Evolutionary conservation across 2,113 vertebrate species (phyloP), one percentile per base, ranked within the genome.

Genomic region (Parus major): DNA sequence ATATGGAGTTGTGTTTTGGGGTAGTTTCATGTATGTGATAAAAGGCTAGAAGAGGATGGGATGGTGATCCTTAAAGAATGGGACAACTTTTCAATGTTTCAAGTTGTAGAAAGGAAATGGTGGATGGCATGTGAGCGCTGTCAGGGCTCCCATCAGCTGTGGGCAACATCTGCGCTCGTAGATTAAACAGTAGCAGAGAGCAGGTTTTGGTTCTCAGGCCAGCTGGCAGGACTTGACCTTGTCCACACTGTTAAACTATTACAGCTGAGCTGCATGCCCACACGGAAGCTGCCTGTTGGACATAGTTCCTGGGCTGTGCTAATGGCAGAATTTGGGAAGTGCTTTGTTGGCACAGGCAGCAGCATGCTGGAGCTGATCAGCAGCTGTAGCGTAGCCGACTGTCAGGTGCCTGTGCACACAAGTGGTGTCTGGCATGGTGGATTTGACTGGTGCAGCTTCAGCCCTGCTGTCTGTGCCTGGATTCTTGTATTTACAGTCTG

Each of bases 191-290:
- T 35, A 90, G 49, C 61, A 85, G 75, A 91, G 90, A 72, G 60
- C 12, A 19, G 35, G 5, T 91, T 95, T 84, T 72, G 36, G n/a
- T 41, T 90, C 79, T 93, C 63, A 35, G 41, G 57, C 90, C 96
- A 95, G 75, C 79, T 96, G 95, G 92, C 88, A 92, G 71, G 66
- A 82, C 59, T 65, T 92, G 85, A 92, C 79, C 63, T 94, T 93
- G 75, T 87, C 88, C 66, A 33, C 53, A 18, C 11, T 76, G 66
- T 57, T 86, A 61, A 80, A 84, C 46, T 93, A 36, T 28, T 88
- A 68, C 70, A 82, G 61, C 66, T 82, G 53, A 90, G 63, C 79
- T 68, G 33, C 25, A 29, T 77, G 55, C 35, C 68, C 25, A 29
- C 44, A 21, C 20, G 33, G n/a, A 79, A 81, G 8, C 50, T 92